Conservation (phyloP, 2,888 invertebrate species). For the Netelia inedita region DNA sequence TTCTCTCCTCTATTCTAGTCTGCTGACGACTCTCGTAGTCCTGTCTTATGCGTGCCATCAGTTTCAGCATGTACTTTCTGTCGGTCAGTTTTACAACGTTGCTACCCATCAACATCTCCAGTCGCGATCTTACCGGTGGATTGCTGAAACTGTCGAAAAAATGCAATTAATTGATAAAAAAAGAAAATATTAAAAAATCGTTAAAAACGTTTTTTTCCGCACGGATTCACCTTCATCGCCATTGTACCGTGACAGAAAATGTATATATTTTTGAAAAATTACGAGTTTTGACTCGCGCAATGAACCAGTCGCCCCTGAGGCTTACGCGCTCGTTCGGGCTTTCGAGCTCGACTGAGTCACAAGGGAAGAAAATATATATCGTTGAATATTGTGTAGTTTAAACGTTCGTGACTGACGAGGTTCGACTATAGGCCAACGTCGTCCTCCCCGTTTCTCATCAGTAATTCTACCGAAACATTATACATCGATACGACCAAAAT, state of each 20-base stretch:
- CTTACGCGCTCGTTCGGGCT: constrained; percentile 56
- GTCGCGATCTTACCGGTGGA: constrained; percentile 88
- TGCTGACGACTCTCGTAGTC: constrained; percentile 89
- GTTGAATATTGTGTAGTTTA: constrained; percentile 59
- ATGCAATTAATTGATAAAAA: constrained; percentile 19
- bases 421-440: neutral
- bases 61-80: constrained; percentile 89
- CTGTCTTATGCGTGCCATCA: constrained; percentile 88
- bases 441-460: constrained; percentile 25
- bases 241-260: neutral
- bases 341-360: constrained; percentile 67
- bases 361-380: constrained; percentile 42
- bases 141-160: constrained; percentile 87
- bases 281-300: neutral
- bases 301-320: neutral
- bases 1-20: constrained; percentile 88
- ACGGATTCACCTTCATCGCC: neutral
- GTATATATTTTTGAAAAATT: neutral
- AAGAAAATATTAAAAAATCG: neutral
- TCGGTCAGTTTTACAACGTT: constrained; percentile 90
- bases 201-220: neutral
- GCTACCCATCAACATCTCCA: constrained; percentile 90
- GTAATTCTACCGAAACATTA: constrained; percentile 15
- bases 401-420: constrained; percentile 69
- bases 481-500: neutral